These are phyloP conservation scores for Agonum fuliginosum DNA, from an alignment of 2,888 invertebrate genomes.

Conservation along the genomic window DNA sequence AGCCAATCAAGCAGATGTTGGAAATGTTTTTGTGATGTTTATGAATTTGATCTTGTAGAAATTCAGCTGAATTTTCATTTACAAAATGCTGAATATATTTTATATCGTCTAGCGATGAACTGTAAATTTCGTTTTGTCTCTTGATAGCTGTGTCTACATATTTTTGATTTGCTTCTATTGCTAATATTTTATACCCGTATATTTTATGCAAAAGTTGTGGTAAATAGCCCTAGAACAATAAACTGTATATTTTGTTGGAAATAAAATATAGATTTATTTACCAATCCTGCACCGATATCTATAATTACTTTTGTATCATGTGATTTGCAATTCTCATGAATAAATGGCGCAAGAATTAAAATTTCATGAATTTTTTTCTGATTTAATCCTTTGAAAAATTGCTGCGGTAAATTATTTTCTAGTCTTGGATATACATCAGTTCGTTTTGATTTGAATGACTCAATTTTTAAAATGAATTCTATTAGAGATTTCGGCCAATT, in stretches of 20 bases:
- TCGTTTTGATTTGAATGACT: slow-evolving; percentile 67
- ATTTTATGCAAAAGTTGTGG: slow-evolving; percentile 79
- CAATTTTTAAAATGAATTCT: slow-evolving; percentile 69
- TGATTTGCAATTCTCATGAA: slow-evolving; percentile 74
- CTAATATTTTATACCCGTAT: slow-evolving; percentile 78
- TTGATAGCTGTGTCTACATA: slow-evolving; percentile 77
- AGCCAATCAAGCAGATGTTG: slow-evolving; percentile 76
- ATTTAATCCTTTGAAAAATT: slow-evolving; percentile 72
- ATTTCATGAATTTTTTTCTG: slow-evolving; percentile 85
- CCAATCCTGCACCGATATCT: slow-evolving; percentile 86
- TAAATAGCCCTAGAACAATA: slow-evolving; percentile 80
- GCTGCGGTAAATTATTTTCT: slow-evolving; percentile 64
- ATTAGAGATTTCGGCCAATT: slow-evolving; percentile 71
- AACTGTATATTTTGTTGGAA: slow-evolving; percentile 24
- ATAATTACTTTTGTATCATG: slow-evolving; percentile 76
- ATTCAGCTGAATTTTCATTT: slow-evolving; percentile 73
- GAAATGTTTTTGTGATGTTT: slow-evolving; percentile 61
- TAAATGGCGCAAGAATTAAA: slow-evolving; percentile 76
- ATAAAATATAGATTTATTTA: slow-evolving; percentile 70
- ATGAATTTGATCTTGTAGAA: slow-evolving; percentile 66
- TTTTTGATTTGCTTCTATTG: slow-evolving; percentile 78
- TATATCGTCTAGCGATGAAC: slow-evolving; percentile 74
- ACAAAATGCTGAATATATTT: slow-evolving; percentile 78
- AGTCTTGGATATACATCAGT: background rate
- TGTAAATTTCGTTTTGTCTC: slow-evolving; percentile 76